Conservation (phyloP, 2,113 vertebrate species). For the Syngnathus floridae region DNA sequence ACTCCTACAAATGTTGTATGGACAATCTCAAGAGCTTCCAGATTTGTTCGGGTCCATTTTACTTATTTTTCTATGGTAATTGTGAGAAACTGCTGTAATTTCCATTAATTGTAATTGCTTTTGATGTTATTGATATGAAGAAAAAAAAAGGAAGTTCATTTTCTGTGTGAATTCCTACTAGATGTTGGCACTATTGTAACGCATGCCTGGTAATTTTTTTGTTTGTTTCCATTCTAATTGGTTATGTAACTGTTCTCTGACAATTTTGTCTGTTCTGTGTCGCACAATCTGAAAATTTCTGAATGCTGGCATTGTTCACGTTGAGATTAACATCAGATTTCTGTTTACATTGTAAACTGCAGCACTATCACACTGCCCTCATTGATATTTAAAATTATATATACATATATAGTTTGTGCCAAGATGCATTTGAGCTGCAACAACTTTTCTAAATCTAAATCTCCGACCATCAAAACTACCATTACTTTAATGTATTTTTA, state of each 20-base stretch:
- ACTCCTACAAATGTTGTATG: conserved; percentile 38
- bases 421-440: conserved; percentile 58
- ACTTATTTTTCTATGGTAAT: conserved; percentile 60
- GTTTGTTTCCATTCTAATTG: conserved; percentile 12
- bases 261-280: conserved; percentile 36
- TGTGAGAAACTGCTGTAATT: conserved; percentile 55
- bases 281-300: conserved; percentile 22
- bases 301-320: conserved; percentile 38
- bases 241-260: conserved; percentile 35
- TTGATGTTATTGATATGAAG: conserved; percentile 49
- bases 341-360: conserved; percentile 43
- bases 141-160: conserved; percentile 36
- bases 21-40: conserved; percentile 58
- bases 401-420: conserved; percentile 49
- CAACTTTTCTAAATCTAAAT: conserved; percentile 40
- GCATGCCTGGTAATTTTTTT: conserved; percentile 53
- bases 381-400: conserved; percentile 7
- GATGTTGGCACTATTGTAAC: conserved; percentile 53
- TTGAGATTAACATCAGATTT: conserved; percentile 37
- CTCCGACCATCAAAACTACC: conserved; percentile 34
- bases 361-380: conserved; percentile 59
- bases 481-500: conserved; percentile 50
- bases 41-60: conserved; percentile 49
- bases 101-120: conserved; percentile 30
- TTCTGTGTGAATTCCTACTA: conserved; percentile 48